phyloP scores from a whole-genome alignment of 1,140 invertebrate species.

The Platorchestia sp. region DNA sequence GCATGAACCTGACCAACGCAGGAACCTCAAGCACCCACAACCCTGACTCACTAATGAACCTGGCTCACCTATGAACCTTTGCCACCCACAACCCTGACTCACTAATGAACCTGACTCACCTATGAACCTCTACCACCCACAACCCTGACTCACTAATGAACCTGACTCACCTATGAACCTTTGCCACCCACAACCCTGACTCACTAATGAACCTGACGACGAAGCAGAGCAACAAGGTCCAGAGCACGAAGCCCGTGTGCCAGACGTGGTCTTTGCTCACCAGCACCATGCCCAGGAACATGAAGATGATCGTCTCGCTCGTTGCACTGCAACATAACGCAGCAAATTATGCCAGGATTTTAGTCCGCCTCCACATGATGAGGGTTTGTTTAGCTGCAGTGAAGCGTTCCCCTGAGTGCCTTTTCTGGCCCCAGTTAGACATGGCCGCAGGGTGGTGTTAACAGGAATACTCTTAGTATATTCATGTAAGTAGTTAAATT shows the following conservation, averaged over 20 bases:
- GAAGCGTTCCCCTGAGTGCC: too few species aligned
- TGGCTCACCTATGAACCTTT: not conserved
- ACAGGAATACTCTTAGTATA: too few species aligned
- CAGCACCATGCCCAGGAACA: slow-evolving; percentile 77
- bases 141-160: not conserved
- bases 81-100: not conserved
- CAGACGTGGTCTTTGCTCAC: slow-evolving; percentile 75
- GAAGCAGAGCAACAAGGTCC: slow-evolving; percentile 75
- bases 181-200: not conserved
- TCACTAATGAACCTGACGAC: slow-evolving; percentile 75
- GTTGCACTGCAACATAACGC: slow-evolving; percentile 71
- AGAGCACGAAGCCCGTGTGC: slow-evolving; percentile 75
- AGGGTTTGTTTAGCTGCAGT: too few species aligned
- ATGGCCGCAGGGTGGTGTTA: too few species aligned
- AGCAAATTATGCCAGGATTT: not conserved
- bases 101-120: not conserved
- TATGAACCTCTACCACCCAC: not conserved
- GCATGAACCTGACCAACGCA: too few species aligned
- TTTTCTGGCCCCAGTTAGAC: too few species aligned
- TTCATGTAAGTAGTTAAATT: too few species aligned
- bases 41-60: not conserved
- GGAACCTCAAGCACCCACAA: too few species aligned
- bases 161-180: not conserved
- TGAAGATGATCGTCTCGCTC: slow-evolving; percentile 78
- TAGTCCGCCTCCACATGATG: not conserved